Evolutionary conservation across 2,113 vertebrate species (phyloP), one percentile per base, ranked within the genome.

Genomic region (Gobiocypris rarus): DNA sequence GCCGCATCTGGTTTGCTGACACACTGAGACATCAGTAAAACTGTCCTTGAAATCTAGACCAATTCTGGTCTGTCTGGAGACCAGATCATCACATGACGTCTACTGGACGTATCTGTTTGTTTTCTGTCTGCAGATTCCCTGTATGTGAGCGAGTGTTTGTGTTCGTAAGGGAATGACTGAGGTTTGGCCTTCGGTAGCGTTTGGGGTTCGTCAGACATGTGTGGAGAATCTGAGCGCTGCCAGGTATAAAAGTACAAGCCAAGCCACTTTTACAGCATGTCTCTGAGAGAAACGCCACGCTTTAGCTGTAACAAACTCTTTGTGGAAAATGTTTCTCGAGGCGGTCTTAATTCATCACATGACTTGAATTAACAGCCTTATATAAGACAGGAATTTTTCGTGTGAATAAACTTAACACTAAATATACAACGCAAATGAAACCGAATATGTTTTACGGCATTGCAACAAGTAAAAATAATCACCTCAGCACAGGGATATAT

Each of bases 281-380:
- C 63, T 63, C 24, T 65, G 61, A 75, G 74, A 75, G 17, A 34
- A 75, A 56, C 31, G n/a, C 43, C 71, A 50, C 71, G 8, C 5
- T 74, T 50, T 8, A 15, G 5, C 43, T 26, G 9, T 8, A 26
- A 56, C 17, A 75, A 9, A 34, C n/a, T 45, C n/a, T 6, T 14
- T 3, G 63, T 34, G 63, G 63, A 9, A 34, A 9, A 65, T 4
- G 0, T 13, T 54, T 22, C 9, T 52, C 19, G 45, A 74, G 70
- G 14, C 45, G 19, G 4, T 45, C 41, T 73, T 11, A 73, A 50
- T 50, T 14, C 3, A 10, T 73, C 43, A 45, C 22, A 48, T 24
- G 41, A 24, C 22, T n/a, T 71, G 24, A 52, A 54, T n/a, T 56
- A 54, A 77, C 52, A 58, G 22, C 75, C 3, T 41, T 7, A 41